Base-by-base conservation (phyloP, 2,888 invertebrate genomes). In the Machimus rusticus region DNA sequence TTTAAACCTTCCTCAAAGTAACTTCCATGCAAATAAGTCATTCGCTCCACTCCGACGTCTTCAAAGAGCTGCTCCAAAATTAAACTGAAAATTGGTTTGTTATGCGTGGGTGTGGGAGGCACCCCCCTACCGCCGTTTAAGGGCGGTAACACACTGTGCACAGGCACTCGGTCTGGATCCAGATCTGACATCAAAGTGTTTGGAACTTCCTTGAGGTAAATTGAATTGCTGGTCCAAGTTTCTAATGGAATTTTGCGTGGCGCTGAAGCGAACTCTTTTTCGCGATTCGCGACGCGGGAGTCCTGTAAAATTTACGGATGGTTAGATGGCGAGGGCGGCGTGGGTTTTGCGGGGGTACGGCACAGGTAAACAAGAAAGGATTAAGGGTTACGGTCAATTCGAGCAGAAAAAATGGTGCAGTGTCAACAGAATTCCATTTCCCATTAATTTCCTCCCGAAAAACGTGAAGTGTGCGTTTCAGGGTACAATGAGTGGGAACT, bases 1-100 rank as follows among this genome's bases (percentile, higher is more conserved):
- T 37, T 82, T 57, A 82, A 55, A 82, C 34, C 66, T 57, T 34
- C 23, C 57, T 66, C 82, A 82, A 82, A 82, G 82, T 57, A 57
- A 82, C 57, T 82, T 57, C 55, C 82, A 66, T 82, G 66, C 37
- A 82, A 82, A 82, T 82, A 82, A 82, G 82, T 37, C 57, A 57
- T 57, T 82, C 57, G 57, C 37, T 66, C 16, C 14, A 51, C 31
- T 57, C 55, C 66, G 19, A 34, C 66, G 46, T 34, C 81, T 82
- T 66, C 82, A 82, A 82, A 82, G 82, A 37, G 37, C 19, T 51
- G 66, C 57, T 28, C n/a, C 34, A 82, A 82, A 66, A 57, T 82
- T 82, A 82, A 82, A 82, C 39, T 23, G 34, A 82, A 82, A 82
- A 82, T 82, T 82, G 37, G 37, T 81, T 81, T 81, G 51, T 51